These are phyloP conservation scores for Sus cebifrons DNA, from an alignment of 2,797 vertebrate species.

Conservation along the genomic window DNA sequence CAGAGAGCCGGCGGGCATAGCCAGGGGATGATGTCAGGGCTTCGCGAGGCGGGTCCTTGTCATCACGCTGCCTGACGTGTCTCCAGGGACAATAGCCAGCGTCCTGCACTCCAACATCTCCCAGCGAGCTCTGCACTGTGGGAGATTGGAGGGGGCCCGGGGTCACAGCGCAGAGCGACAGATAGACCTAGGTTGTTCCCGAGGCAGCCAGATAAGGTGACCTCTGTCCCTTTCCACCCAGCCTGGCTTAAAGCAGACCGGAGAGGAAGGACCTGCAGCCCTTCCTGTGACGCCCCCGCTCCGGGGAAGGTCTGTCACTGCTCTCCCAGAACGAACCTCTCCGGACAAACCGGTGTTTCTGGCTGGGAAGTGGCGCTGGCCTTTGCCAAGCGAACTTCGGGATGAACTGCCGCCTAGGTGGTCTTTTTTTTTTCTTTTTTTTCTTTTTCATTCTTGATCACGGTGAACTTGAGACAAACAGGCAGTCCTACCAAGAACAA, in stretches of 20 bases:
- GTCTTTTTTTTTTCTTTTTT: not conserved
- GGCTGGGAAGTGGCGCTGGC: not conserved
- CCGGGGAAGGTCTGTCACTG: not conserved
- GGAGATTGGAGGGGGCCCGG: constrained; percentile 88
- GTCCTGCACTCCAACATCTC: constrained; percentile 82
- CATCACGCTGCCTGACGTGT: constrained; percentile 86
- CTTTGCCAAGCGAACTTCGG: constrained; percentile 35
- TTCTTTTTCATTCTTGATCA: not conserved
- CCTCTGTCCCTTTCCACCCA: constrained; percentile 66
- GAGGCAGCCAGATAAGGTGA: constrained; percentile 69
- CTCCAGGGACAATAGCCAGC: constrained; percentile 89
- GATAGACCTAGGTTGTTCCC: not conserved
- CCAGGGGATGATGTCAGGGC: constrained; percentile 89
- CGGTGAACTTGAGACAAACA: constrained; percentile 34
- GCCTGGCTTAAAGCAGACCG: constrained; percentile 56
- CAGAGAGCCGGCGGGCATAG: constrained; percentile 87
- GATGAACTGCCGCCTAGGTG: constrained; percentile 39
- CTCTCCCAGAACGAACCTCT: constrained; percentile 73
- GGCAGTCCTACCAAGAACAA: constrained; percentile 32
- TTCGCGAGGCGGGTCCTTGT: constrained; percentile 90
- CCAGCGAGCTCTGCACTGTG: constrained; percentile 74
- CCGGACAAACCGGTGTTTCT: not conserved
- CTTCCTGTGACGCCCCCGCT: constrained; percentile 73
- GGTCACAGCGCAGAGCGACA: constrained; percentile 37
- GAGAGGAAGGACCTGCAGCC: constrained; percentile 61